phyloP scores from a whole-genome alignment of 2,797 vertebrate genomes.

The Dendrocincla tyrannina region DNA sequence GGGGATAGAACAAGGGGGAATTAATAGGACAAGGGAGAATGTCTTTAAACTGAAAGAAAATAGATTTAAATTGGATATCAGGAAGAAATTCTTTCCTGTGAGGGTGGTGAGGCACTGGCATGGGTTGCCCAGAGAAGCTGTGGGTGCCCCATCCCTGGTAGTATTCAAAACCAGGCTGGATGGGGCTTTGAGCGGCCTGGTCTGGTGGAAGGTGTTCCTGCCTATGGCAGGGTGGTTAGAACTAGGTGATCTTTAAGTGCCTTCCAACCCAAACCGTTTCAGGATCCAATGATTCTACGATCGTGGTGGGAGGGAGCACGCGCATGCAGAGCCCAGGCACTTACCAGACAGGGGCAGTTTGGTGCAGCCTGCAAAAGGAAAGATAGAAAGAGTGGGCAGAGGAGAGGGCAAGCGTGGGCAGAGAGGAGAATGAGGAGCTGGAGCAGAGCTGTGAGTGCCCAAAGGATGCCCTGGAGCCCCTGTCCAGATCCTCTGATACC shows the following conservation, averaged over 20 bases:
- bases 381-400: conserved; percentile 72
- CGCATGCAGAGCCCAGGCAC: conserved; percentile 62
- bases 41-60: background rate
- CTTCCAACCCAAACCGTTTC: background rate
- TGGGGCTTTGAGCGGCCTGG: background rate
- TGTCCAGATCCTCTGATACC: background rate
- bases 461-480: background rate
- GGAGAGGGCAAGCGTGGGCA: conserved; percentile 57
- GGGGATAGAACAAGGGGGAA: background rate
- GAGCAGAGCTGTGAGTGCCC: background rate
- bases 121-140: background rate
- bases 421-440: conserved; percentile 33
- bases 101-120: background rate
- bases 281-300: background rate
- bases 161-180: background rate
- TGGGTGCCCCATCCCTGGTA: background rate
- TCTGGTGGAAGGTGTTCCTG: background rate
- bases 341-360: conserved; percentile 85
- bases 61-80: background rate
- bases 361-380: conserved; percentile 84
- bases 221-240: background rate
- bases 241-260: background rate
- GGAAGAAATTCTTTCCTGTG: background rate
- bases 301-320: background rate
- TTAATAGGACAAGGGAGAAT: background rate